These are phyloP conservation scores for Trichopoda pennipes DNA, from an alignment of 2,888 invertebrate species.

Conservation along the genomic window DNA sequence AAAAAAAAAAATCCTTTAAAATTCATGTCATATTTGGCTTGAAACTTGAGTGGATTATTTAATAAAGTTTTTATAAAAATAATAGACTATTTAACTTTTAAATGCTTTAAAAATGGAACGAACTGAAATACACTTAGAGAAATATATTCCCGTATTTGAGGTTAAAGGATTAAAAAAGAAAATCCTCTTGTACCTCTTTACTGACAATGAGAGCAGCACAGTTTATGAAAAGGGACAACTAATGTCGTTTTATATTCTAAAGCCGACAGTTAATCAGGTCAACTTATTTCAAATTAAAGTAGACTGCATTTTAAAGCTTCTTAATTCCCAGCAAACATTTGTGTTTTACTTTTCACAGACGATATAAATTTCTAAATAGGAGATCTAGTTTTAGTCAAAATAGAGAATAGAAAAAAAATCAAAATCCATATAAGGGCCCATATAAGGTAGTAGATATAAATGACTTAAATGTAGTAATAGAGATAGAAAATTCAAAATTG, in stretches of 20 bases:
- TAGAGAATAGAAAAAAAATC: too few relatives aligned
- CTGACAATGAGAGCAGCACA: neutral
- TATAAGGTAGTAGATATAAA: too few relatives aligned
- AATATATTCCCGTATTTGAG: slow-evolving; percentile 14
- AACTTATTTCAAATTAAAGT: neutral
- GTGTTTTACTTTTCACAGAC: too few relatives aligned
- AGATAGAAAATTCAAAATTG: too few relatives aligned
- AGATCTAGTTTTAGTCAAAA: too few relatives aligned
- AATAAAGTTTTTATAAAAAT: neutral
- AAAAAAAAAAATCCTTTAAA: neutral
- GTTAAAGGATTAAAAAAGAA: slow-evolving; percentile 39
- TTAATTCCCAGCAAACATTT: neutral
- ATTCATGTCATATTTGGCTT: neutral
- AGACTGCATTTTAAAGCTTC: neutral
- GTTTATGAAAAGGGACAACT: slow-evolving; percentile 4
- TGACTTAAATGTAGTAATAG: too few relatives aligned
- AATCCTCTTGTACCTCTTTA: slow-evolving; percentile 45
- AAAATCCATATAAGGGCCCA: too few relatives aligned
- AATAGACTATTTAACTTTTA: too few relatives aligned
- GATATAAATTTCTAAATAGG: too few relatives aligned
- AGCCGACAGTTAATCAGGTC: slow-evolving; percentile 51
- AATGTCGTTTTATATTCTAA: slow-evolving; percentile 45
- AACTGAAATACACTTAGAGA: too few relatives aligned
- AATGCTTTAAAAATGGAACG: too few relatives aligned
- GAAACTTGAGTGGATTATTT: neutral